Evolutionary conservation across 2,888 invertebrate genomes (phyloP).

Genomic region (Sinopyrophorus schimmeli): DNA sequence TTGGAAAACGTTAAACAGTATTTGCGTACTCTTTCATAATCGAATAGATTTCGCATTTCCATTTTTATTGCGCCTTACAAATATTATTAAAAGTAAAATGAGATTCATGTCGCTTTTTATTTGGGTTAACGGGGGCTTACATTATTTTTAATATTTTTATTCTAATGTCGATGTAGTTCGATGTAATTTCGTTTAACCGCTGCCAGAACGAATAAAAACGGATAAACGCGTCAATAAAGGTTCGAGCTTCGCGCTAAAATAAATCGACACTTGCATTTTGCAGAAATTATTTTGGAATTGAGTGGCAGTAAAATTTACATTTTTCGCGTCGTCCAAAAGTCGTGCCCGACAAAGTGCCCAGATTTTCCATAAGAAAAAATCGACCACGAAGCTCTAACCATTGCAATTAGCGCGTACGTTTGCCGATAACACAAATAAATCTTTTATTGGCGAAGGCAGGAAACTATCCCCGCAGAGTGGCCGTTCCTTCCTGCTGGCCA

Average conservation of each 20-base stretch:
- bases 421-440: constrained; percentile 21
- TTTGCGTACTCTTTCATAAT: no score
- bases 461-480: constrained; percentile 41
- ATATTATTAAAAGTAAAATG: constrained; percentile 15
- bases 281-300: not conserved
- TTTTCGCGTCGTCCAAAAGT: no score
- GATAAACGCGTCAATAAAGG: not conserved
- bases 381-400: no score
- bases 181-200: no score
- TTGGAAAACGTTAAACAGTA: no score
- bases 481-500: constrained; percentile 44
- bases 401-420: no score
- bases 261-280: no score
- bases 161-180: no score
- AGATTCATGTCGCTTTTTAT: constrained; percentile 9
- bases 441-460: constrained; percentile 36
- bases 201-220: no score
- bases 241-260: not conserved
- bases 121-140: constrained; percentile 11
- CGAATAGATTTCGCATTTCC: constrained; percentile 14
- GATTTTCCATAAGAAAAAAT: no score
- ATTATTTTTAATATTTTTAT: no score
- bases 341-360: no score
- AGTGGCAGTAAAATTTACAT: not conserved
- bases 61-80: constrained; percentile 24